A percentile compares a stretch with the other conserved stretches of the same genome.
phyloP scores from a whole-genome alignment of 2,113 vertebrate genomes.

The Opisthocomus hoazin region DNA sequence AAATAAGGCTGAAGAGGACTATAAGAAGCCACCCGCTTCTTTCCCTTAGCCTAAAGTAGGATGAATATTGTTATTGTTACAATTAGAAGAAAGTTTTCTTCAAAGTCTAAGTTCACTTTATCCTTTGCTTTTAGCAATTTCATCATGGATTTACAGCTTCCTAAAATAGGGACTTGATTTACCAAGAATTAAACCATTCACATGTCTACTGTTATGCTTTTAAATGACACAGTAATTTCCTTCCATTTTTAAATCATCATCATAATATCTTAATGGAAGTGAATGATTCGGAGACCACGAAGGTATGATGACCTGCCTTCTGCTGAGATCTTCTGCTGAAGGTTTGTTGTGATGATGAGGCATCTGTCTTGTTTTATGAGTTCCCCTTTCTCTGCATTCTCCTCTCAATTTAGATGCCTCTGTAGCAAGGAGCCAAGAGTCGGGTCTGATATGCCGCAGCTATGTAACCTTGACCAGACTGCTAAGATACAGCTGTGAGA shows the following conservation, averaged over 20 bases:
- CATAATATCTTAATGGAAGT: neutral
- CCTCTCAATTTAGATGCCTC: neutral
- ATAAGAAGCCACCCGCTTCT: neutral
- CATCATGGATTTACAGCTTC: neutral
- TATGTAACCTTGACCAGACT: neutral
- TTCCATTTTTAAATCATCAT: neutral
- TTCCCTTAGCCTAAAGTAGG: neutral
- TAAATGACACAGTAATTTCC: neutral
- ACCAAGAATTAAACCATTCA: neutral
- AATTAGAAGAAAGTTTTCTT: neutral
- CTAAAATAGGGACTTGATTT: neutral
- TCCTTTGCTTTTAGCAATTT: neutral
- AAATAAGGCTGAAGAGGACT: neutral
- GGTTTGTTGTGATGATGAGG: neutral
- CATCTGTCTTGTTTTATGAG: neutral
- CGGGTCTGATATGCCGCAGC: neutral
- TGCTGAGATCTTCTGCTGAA: neutral
- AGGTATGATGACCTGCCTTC: neutral
- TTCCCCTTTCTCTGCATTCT: neutral
- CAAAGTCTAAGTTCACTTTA: neutral
- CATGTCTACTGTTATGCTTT: neutral
- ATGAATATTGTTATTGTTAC: neutral
- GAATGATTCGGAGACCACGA: neutral
- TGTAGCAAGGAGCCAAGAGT: neutral
- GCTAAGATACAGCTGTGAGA: neutral